Evolutionary conservation across 2,888 invertebrate genomes (phyloP), one percentile per base, ranked within the genome.

Genomic region (Aricia artaxerxes): DNA sequence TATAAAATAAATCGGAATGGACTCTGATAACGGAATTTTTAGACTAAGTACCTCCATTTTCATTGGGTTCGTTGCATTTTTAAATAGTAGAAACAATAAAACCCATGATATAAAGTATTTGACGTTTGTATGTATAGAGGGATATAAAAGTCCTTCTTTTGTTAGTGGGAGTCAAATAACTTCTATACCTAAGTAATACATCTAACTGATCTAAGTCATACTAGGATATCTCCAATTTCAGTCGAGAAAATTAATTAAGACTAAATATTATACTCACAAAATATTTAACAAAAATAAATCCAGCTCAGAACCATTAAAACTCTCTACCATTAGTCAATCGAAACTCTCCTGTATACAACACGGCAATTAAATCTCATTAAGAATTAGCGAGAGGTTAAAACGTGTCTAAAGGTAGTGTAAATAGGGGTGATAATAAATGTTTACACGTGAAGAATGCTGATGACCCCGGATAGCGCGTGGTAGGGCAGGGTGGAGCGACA

Each of bases 341-440:
- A 2, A 69, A 69, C 11, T 13, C 69, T 38, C 69, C 35, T 69
- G 35, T 69, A 69, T 35, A 69, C 35, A 69, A 69, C 35, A 69
- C 69, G 69, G 69, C 69, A 69, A 69, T 69, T 69, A 69, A 69
- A 69, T 13, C 69, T 16, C 69, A 35, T 69, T 69, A 35, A 0
- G 69, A 69, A 69, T 69, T 69, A 69, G 35, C 69, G 35, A 69
- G 69, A 69, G 69, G 69, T 69, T 38, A 69, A 69, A 69, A 69
- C 69, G 69, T 69, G 69, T 69, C 35, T 38, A 69, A 31, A 13
- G 35, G 35, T 38, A 31, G 69, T 69, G 69, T 69, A 69, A 69
- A 69, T 69, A 69, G 69, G 69, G 69, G 69, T 69, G 69, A 69
- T 69, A 69, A 69, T 69, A 69, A 69, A 69, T 69, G 69, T 69